Evolutionary conservation across 2,888 invertebrate genomes (phyloP).

Genomic region (Protophormia terraenovae): DNA sequence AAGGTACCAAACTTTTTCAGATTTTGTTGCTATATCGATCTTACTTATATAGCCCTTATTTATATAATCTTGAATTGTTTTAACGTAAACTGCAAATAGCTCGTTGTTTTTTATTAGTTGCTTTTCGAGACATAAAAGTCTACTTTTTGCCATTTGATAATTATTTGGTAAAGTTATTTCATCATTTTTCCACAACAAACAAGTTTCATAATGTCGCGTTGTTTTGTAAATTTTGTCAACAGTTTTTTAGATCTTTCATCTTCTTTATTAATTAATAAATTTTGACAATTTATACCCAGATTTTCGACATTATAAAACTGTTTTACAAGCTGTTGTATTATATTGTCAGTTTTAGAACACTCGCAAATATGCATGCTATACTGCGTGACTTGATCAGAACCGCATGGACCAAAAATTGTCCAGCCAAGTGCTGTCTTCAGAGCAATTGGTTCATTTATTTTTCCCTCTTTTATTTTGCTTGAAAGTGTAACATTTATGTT

Average conservation of each 20-base stretch:
- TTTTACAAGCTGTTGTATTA: conserved; percentile 35
- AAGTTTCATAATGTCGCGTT: conserved; percentile 38
- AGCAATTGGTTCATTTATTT: conserved; percentile 22
- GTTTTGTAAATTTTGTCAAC: conserved; percentile 34
- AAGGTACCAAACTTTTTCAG: conserved; percentile 69
- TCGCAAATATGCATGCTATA: conserved; percentile 45
- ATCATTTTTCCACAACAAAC: conserved; percentile 38
- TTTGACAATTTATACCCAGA: too few relatives aligned
- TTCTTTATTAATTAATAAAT: conserved; percentile 1
- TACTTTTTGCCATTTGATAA: conserved; percentile 38
- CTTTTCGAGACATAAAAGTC: conserved; percentile 14
- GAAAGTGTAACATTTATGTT: conserved; percentile 30
- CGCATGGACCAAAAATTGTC: conserved; percentile 32
- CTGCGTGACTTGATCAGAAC: not conserved
- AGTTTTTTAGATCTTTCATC: conserved; percentile 36
- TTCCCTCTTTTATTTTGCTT: conserved; percentile 18
- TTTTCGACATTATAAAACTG: conserved; percentile 22
- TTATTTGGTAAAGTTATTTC: conserved; percentile 18
- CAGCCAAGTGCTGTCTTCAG: conserved; percentile 23
- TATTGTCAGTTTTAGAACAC: conserved; percentile 17
- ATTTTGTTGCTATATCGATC: conserved; percentile 11
- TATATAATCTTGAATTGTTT: conserved; percentile 6
- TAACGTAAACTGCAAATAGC: not conserved
- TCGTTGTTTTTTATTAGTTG: not conserved
- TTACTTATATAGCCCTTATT: conserved; percentile 5